Conservation (phyloP, 2,113 vertebrate genomes). For the Paramormyrops kingsleyae region DNA sequence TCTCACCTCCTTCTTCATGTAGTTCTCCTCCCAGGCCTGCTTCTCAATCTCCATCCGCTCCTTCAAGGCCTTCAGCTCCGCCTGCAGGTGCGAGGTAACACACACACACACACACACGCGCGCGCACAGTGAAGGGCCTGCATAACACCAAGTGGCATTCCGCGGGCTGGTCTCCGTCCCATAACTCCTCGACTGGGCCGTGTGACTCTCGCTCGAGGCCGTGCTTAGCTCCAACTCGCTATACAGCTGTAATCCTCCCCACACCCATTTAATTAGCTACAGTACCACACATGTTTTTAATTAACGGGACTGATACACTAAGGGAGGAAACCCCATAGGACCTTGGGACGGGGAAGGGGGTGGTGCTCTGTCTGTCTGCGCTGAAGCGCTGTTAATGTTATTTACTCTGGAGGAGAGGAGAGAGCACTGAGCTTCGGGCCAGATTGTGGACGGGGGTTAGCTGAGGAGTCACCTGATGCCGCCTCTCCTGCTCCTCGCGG, state of each 20-base stretch:
- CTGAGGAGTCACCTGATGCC: constrained; percentile 72
- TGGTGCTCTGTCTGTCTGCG: neutral
- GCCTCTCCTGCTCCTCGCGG: constrained; percentile 76
- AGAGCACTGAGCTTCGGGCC: neutral
- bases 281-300: neutral
- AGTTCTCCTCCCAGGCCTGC: constrained; percentile 81
- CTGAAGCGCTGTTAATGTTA: neutral
- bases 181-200: neutral
- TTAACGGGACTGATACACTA: neutral
- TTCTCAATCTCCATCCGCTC: constrained; percentile 79
- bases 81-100: constrained; percentile 42
- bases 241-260: neutral
- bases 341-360: neutral
- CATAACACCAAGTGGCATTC: neutral
- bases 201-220: neutral
- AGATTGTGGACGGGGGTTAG: neutral
- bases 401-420: neutral
- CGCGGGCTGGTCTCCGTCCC: neutral
- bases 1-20: constrained; percentile 81
- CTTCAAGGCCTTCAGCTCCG: constrained; percentile 67
- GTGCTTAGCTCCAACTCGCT: neutral
- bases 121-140: neutral
- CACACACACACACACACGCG: neutral
- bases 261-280: neutral
- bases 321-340: neutral